These are phyloP conservation scores for Drosophila pseudoobscura DNA, from an alignment of 1,140 invertebrate genomes.

Conservation along the genomic window DNA sequence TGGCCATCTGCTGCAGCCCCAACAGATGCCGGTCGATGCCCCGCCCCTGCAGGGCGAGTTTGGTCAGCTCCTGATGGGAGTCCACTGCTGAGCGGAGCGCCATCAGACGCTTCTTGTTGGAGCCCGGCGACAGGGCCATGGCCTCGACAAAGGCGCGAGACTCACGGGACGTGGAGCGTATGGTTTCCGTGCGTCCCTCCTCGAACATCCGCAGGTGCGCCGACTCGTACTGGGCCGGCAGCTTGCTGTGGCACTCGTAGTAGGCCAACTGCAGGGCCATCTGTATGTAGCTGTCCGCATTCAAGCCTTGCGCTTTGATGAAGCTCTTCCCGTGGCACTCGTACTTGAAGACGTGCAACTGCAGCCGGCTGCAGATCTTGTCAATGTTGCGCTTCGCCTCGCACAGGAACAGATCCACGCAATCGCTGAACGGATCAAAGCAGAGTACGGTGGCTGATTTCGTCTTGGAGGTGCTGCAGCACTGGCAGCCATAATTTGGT, in stretches of 20 bases:
- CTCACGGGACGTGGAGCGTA: slow-evolving; percentile 92
- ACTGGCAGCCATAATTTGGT: slow-evolving; percentile 28
- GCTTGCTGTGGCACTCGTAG: slow-evolving; percentile 89
- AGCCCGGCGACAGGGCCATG: slow-evolving; percentile 85
- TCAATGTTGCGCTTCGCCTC: slow-evolving; percentile 66
- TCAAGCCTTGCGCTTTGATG: slow-evolving; percentile 90
- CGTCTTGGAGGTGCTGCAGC: too few species aligned
- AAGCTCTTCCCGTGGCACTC: slow-evolving; percentile 91
- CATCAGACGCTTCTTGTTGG: slow-evolving; percentile 54
- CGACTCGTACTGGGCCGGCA: slow-evolving; percentile 94
- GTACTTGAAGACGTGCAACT: slow-evolving; percentile 89
- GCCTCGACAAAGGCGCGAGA: slow-evolving; percentile 89
- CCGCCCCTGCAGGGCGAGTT: slow-evolving; percentile 89
- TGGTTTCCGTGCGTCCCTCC: slow-evolving; percentile 94
- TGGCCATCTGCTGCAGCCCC: slow-evolving; percentile 92
- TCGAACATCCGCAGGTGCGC: slow-evolving; percentile 91
- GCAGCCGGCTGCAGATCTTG: slow-evolving; percentile 85
- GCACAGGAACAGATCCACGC: slow-evolving; percentile 34
- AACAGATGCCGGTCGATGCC: slow-evolving; percentile 94
- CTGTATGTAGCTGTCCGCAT: slow-evolving; percentile 96
- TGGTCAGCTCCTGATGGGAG: slow-evolving; percentile 91
- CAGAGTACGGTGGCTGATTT: not conserved
- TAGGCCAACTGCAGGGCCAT: slow-evolving; percentile 95
- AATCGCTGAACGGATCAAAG: slow-evolving; percentile 19
- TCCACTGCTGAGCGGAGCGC: slow-evolving; percentile 89